Percentiles rank a stretch among this genome's conserved stretches.
Conservation (phyloP, 2,888 invertebrate species). For the Luffia ferchaultella region DNA sequence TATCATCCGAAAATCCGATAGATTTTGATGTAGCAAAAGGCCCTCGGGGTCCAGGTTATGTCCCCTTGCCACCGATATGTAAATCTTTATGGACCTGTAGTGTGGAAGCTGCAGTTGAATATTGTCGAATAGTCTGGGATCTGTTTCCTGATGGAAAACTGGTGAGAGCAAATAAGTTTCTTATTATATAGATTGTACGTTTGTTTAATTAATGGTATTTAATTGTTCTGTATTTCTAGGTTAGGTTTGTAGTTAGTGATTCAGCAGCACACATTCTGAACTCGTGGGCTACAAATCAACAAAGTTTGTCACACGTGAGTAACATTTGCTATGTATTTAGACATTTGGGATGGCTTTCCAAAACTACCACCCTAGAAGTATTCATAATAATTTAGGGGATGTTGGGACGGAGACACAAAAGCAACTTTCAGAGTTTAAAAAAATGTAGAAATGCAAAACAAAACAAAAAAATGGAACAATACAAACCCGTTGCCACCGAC, state of each 20-base stretch:
- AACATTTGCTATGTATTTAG: background rate
- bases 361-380: too few species aligned
- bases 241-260: slow-evolving; percentile 88
- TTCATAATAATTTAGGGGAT: too few species aligned
- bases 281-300: slow-evolving; percentile 83
- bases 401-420: too few species aligned
- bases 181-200: too few species aligned
- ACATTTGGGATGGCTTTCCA: too few species aligned
- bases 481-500: too few species aligned
- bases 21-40: slow-evolving; percentile 83
- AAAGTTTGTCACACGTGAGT: slow-evolving; percentile 86
- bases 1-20: slow-evolving; percentile 81
- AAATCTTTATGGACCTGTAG: slow-evolving; percentile 97
- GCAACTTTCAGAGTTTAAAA: too few species aligned
- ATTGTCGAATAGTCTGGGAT: slow-evolving; percentile 96
- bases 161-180: too few species aligned
- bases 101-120: slow-evolving; percentile 95
- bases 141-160: slow-evolving; percentile 91
- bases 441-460: too few species aligned
- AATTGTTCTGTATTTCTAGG: too few species aligned
- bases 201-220: background rate
- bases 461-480: too few species aligned
- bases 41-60: slow-evolving; percentile 70
- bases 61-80: slow-evolving; percentile 83
- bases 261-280: slow-evolving; percentile 85